A percentile compares a stretch with the other conserved stretches of the same genome.
Evolutionary conservation across 1,140 invertebrate species (phyloP).

Genomic region (Drosophila pruinosa): DNA sequence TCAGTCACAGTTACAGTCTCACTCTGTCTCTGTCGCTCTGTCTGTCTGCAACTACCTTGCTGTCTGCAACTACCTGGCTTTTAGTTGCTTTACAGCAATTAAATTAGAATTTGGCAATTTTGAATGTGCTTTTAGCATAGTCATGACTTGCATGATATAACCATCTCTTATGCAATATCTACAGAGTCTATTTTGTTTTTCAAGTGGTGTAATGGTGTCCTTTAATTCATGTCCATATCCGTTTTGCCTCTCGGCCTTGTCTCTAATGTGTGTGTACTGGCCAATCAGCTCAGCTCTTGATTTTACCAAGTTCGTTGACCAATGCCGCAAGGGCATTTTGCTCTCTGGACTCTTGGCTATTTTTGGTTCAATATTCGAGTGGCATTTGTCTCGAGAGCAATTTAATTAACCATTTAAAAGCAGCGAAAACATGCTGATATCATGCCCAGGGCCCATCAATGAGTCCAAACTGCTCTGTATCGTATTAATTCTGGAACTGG

Average conservation of each 20-base stretch:
- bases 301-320: slow-evolving; percentile 17
- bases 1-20: neutral
- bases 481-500: neutral
- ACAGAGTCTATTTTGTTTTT: neutral
- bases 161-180: slow-evolving; percentile 1
- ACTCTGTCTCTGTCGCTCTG: neutral
- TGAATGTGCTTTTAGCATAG: neutral
- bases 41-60: neutral
- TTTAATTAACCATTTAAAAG: slow-evolving; percentile 27
- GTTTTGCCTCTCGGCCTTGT: neutral
- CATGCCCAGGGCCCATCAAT: neutral
- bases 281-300: neutral
- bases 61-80: neutral
- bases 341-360: too few relatives aligned
- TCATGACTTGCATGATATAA: too few relatives aligned
- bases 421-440: slow-evolving; percentile 7
- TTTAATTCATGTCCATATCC: neutral
- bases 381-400: slow-evolving; percentile 15
- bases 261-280: neutral
- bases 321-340: neutral
- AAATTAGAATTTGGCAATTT: slow-evolving; percentile 51
- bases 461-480: neutral
- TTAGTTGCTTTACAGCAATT: slow-evolving; percentile 33
- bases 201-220: too few relatives aligned
- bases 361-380: slow-evolving; percentile 16